Conservation (phyloP, 2,888 invertebrate species). For the Melangyna quadrimaculata region DNA sequence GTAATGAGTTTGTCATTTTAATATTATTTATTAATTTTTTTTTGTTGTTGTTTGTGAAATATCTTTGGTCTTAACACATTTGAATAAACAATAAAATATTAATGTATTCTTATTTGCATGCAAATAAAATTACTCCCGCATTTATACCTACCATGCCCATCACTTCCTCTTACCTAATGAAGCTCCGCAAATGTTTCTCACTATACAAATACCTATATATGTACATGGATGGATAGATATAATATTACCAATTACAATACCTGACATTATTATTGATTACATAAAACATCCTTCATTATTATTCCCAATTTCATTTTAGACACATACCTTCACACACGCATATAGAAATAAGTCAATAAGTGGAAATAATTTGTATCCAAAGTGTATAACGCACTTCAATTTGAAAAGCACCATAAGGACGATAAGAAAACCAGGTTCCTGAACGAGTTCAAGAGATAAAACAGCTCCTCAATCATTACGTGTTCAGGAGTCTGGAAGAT, state of each 20-base stretch:
- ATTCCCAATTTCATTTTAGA: background rate
- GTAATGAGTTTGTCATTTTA: conserved; percentile 75
- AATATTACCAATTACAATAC: conserved; percentile 21
- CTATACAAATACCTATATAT: too few relatives aligned
- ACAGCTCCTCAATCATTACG: conserved; percentile 38
- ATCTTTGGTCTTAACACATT: background rate
- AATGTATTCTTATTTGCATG: background rate
- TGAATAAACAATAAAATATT: background rate
- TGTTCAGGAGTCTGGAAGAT: conserved; percentile 50
- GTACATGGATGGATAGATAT: too few relatives aligned
- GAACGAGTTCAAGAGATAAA: conserved; percentile 27
- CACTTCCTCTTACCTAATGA: background rate
- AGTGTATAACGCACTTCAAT: conserved; percentile 9
- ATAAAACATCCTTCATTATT: conserved; percentile 25
- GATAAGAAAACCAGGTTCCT: conserved; percentile 8
- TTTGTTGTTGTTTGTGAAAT: background rate
- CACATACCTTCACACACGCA: background rate
- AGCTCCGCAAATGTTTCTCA: background rate
- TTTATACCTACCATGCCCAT: background rate
- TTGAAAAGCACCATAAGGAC: conserved; percentile 6
- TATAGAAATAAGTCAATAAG: conserved; percentile 40
- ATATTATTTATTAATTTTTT: background rate
- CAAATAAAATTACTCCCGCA: background rate
- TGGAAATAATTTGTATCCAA: conserved; percentile 35
- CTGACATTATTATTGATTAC: conserved; percentile 17